Evolutionary conservation across 2,797 vertebrate genomes (phyloP).

Genomic region (Choloepus didactylus): DNA sequence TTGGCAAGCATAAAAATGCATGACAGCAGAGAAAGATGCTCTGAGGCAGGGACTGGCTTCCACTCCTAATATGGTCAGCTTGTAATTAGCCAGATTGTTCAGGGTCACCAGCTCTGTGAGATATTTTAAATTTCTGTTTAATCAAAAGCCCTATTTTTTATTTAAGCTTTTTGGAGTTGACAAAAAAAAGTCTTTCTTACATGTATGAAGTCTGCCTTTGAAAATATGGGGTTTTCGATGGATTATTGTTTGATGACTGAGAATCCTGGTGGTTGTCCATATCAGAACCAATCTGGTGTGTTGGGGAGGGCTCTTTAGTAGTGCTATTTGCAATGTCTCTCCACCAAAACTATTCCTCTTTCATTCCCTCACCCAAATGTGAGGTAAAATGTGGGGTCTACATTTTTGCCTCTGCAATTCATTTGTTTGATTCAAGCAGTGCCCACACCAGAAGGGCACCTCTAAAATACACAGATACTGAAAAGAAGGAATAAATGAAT

Average conservation of each 20-base stretch:
- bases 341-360: not conserved
- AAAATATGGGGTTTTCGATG: not conserved
- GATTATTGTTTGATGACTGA: not conserved
- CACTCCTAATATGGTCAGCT: constrained; percentile 21
- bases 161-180: constrained; percentile 60
- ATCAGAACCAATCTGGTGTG: not conserved
- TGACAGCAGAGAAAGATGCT: not conserved
- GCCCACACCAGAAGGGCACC: not conserved
- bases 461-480: not conserved
- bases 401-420: constrained; percentile 4
- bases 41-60: not conserved
- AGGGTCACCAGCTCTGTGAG: not conserved
- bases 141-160: constrained; percentile 54
- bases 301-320: not conserved
- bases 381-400: not conserved
- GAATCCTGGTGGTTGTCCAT: not conserved
- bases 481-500: constrained; percentile 33
- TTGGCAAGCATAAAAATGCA: constrained; percentile 19
- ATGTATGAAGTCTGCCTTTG: constrained; percentile 24
- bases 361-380: not conserved
- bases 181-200: constrained; percentile 29
- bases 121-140: constrained; percentile 30
- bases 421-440: constrained; percentile 47
- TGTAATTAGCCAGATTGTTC: constrained; percentile 49
- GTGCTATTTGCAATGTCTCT: constrained; percentile 28